Evolutionary conservation across 2,888 invertebrate species (phyloP).

Genomic region (Agrochola lychnidis): DNA sequence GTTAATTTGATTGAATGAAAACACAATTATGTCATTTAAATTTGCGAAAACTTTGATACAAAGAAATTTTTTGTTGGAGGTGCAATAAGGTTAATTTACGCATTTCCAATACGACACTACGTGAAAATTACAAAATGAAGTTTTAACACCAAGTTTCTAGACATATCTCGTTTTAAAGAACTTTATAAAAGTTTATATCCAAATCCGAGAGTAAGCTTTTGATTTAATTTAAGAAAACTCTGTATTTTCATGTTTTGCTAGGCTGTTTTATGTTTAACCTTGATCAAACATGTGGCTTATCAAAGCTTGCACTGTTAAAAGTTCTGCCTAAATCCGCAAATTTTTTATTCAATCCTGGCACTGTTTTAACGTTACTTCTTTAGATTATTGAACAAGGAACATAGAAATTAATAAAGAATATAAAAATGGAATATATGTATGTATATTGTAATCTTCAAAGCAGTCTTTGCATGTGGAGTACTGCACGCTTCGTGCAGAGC

Average conservation of each 20-base stretch:
- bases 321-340: not conserved
- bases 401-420: no score
- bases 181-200: not conserved
- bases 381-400: not conserved
- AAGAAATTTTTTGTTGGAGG: not conserved
- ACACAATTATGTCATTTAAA: not conserved
- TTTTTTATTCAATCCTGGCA: no score
- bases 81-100: not conserved
- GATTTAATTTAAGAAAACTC: not conserved
- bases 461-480: not conserved
- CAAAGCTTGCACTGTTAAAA: not conserved
- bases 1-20: not conserved
- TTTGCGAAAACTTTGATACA: not conserved
- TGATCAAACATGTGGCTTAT: not conserved
- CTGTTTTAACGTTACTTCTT: not conserved
- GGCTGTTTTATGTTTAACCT: conserved; percentile 6
- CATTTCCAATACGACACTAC: not conserved
- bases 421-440: not conserved
- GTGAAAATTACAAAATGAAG: not conserved
- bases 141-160: not conserved
- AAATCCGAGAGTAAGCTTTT: not conserved
- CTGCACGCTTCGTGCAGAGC: not conserved
- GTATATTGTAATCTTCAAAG: not conserved
- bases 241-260: not conserved
- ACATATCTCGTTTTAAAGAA: not conserved